Percentiles rank a stretch among this genome's conserved stretches.
phyloP scores from a whole-genome alignment of 2,113 vertebrate genomes.

The Pseudorasbora parva region DNA sequence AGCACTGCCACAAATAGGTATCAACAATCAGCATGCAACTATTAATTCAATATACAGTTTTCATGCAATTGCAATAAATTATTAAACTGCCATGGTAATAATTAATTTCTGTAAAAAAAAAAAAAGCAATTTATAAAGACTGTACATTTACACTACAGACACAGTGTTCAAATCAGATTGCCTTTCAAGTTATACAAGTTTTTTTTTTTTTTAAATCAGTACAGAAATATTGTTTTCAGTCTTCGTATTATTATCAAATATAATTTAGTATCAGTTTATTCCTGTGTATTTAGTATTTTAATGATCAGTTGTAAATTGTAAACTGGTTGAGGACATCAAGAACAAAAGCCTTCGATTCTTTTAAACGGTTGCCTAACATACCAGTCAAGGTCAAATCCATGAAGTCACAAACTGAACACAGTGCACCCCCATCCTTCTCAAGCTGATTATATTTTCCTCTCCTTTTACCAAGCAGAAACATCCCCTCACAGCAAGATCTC shows the following conservation, averaged over 20 bases:
- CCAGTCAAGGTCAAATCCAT: constrained; percentile 24
- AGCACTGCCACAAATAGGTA: neutral
- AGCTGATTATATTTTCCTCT: constrained; percentile 46
- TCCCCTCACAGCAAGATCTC: constrained; percentile 35
- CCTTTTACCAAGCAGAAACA: constrained; percentile 46
- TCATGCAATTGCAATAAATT: too few species aligned
- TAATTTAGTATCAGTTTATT: neutral
- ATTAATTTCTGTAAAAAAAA: too few species aligned
- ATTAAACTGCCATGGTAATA: too few species aligned
- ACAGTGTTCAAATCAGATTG: too few species aligned
- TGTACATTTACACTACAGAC: too few species aligned
- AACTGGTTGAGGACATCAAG: neutral
- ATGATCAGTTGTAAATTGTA: neutral
- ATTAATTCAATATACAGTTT: too few species aligned
- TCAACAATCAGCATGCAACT: neutral
- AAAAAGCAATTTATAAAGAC: too few species aligned
- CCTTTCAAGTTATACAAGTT: too few species aligned
- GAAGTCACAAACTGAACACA: constrained; percentile 13
- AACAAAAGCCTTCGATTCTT: too few species aligned
- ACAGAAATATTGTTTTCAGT: neutral
- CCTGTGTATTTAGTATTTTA: neutral
- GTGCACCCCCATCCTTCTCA: constrained; percentile 38
- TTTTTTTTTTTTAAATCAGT: too few species aligned
- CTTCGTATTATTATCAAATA: neutral
- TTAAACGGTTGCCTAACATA: constrained; percentile 3